Percentiles rank a stretch among this genome's conserved stretches.
phyloP scores from a whole-genome alignment of 1,140 invertebrate genomes.

The Cotesia chilonis region DNA sequence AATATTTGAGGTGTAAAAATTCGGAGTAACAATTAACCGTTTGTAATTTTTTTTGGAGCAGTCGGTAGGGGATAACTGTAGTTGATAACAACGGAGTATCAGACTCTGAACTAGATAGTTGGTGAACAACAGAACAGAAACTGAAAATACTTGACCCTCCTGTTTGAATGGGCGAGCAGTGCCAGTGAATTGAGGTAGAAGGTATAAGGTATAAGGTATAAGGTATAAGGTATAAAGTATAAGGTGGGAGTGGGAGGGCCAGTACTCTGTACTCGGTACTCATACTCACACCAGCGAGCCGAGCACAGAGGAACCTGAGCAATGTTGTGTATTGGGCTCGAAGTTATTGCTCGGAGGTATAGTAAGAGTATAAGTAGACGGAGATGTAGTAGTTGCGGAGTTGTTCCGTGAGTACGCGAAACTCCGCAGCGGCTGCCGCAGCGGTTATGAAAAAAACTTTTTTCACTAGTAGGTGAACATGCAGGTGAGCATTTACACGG shows the following conservation, averaged over 20 bases:
- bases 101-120: background rate
- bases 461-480: background rate
- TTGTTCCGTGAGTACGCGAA: slow-evolving; percentile 31
- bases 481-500: background rate
- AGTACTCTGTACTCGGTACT: background rate
- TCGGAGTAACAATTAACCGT: too few relatives aligned
- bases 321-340: background rate
- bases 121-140: background rate
- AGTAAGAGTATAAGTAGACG: too few relatives aligned
- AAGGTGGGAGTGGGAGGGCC: background rate
- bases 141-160: too few relatives aligned
- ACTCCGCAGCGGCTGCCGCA: slow-evolving; percentile 38
- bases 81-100: too few relatives aligned
- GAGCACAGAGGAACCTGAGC: too few relatives aligned
- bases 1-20: too few relatives aligned
- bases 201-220: background rate
- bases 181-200: background rate
- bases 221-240: background rate
- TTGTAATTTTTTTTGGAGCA: too few relatives aligned
- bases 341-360: background rate
- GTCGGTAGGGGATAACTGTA: too few relatives aligned
- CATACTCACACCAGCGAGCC: background rate
- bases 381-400: background rate
- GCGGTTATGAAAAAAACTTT: slow-evolving; percentile 34
- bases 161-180: background rate